Conservation (phyloP, 2,888 invertebrate species). For the Willowsia nigromaculata region DNA sequence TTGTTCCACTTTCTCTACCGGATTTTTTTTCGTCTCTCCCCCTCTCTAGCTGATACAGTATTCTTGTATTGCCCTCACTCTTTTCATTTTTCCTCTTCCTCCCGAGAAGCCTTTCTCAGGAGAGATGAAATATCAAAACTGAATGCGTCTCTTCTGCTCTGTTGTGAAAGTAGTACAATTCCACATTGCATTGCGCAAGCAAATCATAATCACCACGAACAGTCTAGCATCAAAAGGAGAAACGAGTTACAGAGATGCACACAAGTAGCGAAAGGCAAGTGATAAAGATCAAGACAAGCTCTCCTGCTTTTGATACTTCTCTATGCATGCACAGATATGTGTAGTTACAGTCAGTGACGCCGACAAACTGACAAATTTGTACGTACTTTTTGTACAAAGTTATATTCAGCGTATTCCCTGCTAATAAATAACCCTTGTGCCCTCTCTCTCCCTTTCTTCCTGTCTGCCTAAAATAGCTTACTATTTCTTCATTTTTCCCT, state of each 20-base stretch:
- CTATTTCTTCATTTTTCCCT: not conserved
- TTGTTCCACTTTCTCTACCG: not conserved
- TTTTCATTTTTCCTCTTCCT: not conserved
- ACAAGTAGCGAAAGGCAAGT: not conserved
- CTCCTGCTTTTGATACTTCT: too few species aligned
- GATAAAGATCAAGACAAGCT: too few species aligned
- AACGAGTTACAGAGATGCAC: not conserved
- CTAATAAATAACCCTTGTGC: not conserved
- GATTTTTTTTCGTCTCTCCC: not conserved
- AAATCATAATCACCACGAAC: not conserved
- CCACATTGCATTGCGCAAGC: not conserved
- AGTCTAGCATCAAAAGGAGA: not conserved
- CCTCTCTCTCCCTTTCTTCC: not conserved
- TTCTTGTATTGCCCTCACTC: too few species aligned
- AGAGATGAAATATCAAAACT: conserved; percentile 13
- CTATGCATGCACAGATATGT: too few species aligned
- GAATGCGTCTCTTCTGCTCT: not conserved
- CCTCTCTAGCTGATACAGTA: too few species aligned
- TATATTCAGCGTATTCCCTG: not conserved
- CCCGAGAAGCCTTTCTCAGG: not conserved
- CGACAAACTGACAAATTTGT: not conserved
- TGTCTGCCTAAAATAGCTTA: conserved; percentile 2
- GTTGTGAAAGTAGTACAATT: not conserved
- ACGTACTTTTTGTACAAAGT: not conserved
- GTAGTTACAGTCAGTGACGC: too few species aligned